Percentiles rank a stretch among this genome's conserved stretches.
These are phyloP conservation scores for Pelosia muscerda DNA, from an alignment of 2,888 invertebrate species.

Conservation along the genomic window DNA sequence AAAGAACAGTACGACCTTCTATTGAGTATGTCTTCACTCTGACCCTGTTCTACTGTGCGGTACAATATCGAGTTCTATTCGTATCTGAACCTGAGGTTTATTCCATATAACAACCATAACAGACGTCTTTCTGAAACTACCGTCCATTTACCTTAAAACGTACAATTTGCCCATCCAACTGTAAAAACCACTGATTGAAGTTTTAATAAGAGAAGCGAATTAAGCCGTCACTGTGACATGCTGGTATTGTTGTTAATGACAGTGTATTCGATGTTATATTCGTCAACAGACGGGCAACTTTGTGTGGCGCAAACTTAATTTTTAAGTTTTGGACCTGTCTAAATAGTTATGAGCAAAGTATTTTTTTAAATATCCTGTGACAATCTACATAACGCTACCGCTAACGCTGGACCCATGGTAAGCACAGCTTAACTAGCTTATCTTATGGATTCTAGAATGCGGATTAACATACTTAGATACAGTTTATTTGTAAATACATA, in stretches of 20 bases:
- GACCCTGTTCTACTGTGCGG: not conserved
- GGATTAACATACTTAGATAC: no score
- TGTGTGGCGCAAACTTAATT: not conserved
- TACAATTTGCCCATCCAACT: constrained; percentile 27
- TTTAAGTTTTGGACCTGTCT: not conserved
- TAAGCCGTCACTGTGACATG: constrained; percentile 46
- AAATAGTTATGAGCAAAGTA: no score
- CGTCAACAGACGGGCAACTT: not conserved
- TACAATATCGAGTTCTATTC: not conserved
- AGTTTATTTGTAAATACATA: no score
- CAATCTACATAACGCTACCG: no score
- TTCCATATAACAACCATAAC: not conserved
- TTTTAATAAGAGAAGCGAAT: constrained; percentile 50
- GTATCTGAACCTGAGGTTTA: not conserved
- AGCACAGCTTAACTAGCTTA: no score
- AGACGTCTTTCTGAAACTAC: constrained; percentile 9
- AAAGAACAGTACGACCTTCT: no score
- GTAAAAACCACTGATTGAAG: constrained; percentile 50
- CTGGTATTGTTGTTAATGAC: constrained; percentile 33
- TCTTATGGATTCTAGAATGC: no score
- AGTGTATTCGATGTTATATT: constrained; percentile 32
- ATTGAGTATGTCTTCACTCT: no score
- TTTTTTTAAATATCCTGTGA: no score
- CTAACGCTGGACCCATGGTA: no score
- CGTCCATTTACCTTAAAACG: not conserved